Percentiles rank a stretch among this genome's conserved stretches.
Evolutionary conservation across 2,797 vertebrate genomes (phyloP).

Genomic region (Myoxocephalus aenaeus): DNA sequence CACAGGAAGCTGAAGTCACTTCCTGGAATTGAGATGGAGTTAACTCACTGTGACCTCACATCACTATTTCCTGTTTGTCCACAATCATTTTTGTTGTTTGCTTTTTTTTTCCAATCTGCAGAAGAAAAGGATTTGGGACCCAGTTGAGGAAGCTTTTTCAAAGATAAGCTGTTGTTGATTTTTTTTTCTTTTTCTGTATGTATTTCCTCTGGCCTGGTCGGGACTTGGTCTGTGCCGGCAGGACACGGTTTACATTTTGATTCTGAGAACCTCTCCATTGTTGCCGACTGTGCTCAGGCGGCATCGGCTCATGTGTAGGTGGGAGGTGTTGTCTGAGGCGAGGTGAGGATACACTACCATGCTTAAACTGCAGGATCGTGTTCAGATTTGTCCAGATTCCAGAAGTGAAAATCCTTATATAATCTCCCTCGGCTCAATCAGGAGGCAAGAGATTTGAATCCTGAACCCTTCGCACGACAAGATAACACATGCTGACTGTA

Average conservation of each 20-base stretch:
- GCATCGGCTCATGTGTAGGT: constrained; percentile 7
- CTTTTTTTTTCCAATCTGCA: neutral
- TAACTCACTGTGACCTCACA: constrained; percentile 36
- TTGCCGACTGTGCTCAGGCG: neutral
- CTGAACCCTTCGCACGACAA: neutral
- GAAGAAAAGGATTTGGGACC: neutral
- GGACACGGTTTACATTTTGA: neutral
- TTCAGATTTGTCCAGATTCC: constrained; percentile 68
- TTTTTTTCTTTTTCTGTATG: neutral
- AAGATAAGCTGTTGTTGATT: neutral
- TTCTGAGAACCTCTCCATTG: neutral
- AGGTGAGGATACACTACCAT: neutral
- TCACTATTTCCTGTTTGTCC: constrained; percentile 71
- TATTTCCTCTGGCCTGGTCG: neutral
- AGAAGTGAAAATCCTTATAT: constrained; percentile 26
- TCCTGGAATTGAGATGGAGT: constrained; percentile 80
- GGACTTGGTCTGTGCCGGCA: neutral
- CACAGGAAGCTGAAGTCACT: constrained; percentile 79
- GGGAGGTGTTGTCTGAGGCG: constrained; percentile 27
- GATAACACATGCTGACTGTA: neutral
- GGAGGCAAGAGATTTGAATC: neutral
- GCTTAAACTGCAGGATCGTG: constrained; percentile 36
- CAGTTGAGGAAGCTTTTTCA: neutral
- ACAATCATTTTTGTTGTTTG: constrained; percentile 15
- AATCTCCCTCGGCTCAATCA: neutral